These are phyloP conservation scores for Ptyas mucosa DNA, from an alignment of 2,113 vertebrate species.

Conservation along the genomic window DNA sequence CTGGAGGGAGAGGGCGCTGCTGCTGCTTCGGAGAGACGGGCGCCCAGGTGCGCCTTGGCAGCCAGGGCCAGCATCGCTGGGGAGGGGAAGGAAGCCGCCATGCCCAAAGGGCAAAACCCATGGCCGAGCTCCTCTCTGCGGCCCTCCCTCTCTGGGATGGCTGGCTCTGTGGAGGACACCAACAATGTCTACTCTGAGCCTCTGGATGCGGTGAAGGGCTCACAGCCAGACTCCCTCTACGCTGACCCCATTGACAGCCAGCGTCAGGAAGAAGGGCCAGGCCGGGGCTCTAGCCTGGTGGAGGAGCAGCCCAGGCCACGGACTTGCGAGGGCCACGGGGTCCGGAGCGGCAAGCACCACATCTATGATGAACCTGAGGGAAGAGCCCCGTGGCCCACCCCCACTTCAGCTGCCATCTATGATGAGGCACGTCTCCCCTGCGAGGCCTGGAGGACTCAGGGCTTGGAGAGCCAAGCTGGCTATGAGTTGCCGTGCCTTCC, in stretches of 20 bases:
- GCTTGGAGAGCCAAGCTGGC: slow-evolving; percentile 50
- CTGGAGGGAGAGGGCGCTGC: slow-evolving; percentile 38
- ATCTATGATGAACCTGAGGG: slow-evolving; percentile 95
- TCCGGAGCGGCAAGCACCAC: slow-evolving; percentile 68
- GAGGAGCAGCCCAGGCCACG: slow-evolving; percentile 75
- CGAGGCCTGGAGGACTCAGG: slow-evolving; percentile 74
- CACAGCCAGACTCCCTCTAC: slow-evolving; percentile 76
- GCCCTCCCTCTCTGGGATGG: slow-evolving; percentile 59
- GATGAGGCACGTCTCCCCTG: slow-evolving; percentile 73
- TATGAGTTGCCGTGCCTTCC: slow-evolving; percentile 75
- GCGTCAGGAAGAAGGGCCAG: slow-evolving; percentile 46
- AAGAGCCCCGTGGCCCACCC: slow-evolving; percentile 32
- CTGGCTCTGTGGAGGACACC: slow-evolving; percentile 50
- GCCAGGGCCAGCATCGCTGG: slow-evolving; percentile 39
- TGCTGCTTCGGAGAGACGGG: not conserved
- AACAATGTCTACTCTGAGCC: slow-evolving; percentile 85
- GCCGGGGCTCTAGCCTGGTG: not conserved
- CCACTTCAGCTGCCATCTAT: slow-evolving; percentile 66
- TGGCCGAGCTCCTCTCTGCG: slow-evolving; percentile 47
- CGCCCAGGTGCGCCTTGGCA: slow-evolving; percentile 14
- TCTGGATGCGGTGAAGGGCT: slow-evolving; percentile 78
- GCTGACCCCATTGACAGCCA: slow-evolving; percentile 86
- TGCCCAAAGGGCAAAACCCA: slow-evolving; percentile 67
- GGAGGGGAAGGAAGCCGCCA: slow-evolving; percentile 49
- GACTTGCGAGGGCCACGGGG: slow-evolving; percentile 40